Evolutionary conservation across 2,888 invertebrate species (phyloP), one percentile per base, ranked within the genome.

Genomic region (Tachina lurida): DNA sequence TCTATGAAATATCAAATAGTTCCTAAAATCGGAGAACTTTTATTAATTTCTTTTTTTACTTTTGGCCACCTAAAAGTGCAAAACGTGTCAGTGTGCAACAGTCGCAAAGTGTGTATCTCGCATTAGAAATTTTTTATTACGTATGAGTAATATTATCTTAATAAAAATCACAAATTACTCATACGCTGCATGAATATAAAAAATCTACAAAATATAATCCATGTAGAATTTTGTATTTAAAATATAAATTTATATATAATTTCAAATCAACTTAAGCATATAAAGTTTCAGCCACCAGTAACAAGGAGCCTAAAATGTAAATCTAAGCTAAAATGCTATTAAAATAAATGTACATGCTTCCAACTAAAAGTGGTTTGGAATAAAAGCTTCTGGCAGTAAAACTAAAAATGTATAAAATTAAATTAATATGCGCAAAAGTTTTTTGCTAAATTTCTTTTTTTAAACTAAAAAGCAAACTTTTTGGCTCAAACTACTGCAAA

Each of bases 401-500:
- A 19, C 8, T 10, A 4, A 8, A 22, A 54, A 22, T 19, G 10
- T 19, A 0, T 4, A 12, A 19, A 12, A 12, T 19, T 10, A 7
- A 31, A 31, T 31, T 31, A 31, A 31, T 31, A 31, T 19, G 5
- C 19, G 3, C 19, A 19, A 19, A 19, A 54, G 4, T 54, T 3
- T 7, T 52, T 52, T 52, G 10, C 10, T 52, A 7, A 31, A 3
- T 31, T 58, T 31, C 2, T 58, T n/a, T 31, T 8, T 13, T 15
- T 47, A 74, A 22, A 49, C n/a, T 19, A 22, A 62, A 41, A 62
- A 41, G 62, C 39, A 17, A 47, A 13, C 13, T 60, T 39, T n/a
- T 10, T 52, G 47, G 13, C 19, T 22, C 22, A 60, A 22, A 63
- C 52, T 31, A 74, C 19, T 74, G 41, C 15, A 63, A 52, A 41